Percentiles rank a stretch among this genome's conserved stretches.
These are phyloP conservation scores for Notoglanidium macrostoma DNA, from an alignment of 2,797 vertebrate genomes.

Conservation along the genomic window DNA sequence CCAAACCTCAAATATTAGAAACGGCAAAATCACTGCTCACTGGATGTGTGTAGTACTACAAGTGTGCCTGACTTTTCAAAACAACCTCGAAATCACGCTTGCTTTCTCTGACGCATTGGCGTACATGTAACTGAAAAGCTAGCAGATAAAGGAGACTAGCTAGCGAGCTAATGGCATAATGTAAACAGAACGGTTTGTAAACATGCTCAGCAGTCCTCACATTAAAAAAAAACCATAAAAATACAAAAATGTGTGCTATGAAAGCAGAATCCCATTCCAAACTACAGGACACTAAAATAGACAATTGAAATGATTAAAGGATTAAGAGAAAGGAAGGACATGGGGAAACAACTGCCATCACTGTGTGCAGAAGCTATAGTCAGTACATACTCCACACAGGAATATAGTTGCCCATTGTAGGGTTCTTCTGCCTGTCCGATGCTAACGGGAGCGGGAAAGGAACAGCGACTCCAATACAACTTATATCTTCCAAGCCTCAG, in stretches of 20 bases:
- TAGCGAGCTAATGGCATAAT: not conserved
- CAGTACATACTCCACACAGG: not conserved
- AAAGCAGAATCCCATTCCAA: not conserved
- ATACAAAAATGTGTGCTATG: not conserved
- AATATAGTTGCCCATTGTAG: not conserved
- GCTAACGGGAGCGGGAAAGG: not conserved
- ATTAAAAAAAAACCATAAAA: not conserved
- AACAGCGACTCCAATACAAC: not conserved
- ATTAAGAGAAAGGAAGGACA: constrained; percentile 21
- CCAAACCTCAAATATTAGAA: not conserved
- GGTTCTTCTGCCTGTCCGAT: not conserved
- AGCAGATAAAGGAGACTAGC: not conserved
- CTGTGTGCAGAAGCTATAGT: not conserved
- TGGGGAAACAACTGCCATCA: constrained; percentile 21
- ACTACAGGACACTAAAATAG: constrained; percentile 3
- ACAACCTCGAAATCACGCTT: not conserved
- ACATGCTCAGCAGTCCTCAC: not conserved
- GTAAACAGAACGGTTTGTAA: not conserved
- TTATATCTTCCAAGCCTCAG: not conserved
- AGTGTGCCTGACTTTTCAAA: not conserved
- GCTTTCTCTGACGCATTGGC: not conserved
- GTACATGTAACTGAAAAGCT: not conserved
- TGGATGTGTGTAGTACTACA: not conserved
- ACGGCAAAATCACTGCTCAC: not conserved
- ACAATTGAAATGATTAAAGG: constrained; percentile 4